Evolutionary conservation across 2,797 vertebrate species (phyloP).

Genomic region (Alca torda): DNA sequence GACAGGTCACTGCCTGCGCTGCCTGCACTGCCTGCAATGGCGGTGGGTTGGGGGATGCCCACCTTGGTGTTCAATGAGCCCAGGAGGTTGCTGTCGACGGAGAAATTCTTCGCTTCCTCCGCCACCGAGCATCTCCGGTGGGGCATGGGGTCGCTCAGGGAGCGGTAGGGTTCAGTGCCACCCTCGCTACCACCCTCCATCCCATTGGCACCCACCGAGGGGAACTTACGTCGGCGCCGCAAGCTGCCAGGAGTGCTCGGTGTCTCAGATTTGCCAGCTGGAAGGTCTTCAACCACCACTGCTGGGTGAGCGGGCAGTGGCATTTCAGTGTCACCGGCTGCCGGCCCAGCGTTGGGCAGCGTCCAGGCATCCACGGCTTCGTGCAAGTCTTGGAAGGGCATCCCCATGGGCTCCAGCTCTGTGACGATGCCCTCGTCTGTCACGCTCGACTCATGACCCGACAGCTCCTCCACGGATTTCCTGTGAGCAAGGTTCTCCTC

Average conservation of each 20-base stretch:
- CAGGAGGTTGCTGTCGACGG: constrained; percentile 92
- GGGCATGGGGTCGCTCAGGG: constrained; percentile 97
- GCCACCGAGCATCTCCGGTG: constrained; percentile 83
- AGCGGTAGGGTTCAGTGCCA: constrained; percentile 84
- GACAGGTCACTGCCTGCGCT: constrained; percentile 92
- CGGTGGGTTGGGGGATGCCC: constrained; percentile 72
- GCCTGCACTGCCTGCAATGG: constrained; percentile 80
- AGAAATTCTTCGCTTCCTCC: constrained; percentile 83
- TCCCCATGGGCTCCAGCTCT: constrained; percentile 82
- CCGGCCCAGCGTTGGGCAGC: not conserved
- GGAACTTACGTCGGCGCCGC: constrained; percentile 90
- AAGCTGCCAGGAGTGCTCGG: constrained; percentile 86
- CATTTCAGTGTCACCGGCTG: not conserved
- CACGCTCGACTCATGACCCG: constrained; percentile 91
- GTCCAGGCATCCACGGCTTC: constrained; percentile 82
- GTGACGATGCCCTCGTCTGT: constrained; percentile 97
- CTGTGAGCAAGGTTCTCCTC: constrained; percentile 79
- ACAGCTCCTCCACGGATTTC: constrained; percentile 88
- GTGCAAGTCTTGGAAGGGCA: constrained; percentile 78
- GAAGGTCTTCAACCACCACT: constrained; percentile 51
- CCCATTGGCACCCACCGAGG: constrained; percentile 80
- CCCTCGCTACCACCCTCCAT: constrained; percentile 85
- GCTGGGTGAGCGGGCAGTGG: constrained; percentile 21
- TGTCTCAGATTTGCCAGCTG: constrained; percentile 75
- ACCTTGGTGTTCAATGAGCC: constrained; percentile 86